Base-by-base conservation (phyloP, 2,888 invertebrate species). In the Cheilosia pagana region DNA sequence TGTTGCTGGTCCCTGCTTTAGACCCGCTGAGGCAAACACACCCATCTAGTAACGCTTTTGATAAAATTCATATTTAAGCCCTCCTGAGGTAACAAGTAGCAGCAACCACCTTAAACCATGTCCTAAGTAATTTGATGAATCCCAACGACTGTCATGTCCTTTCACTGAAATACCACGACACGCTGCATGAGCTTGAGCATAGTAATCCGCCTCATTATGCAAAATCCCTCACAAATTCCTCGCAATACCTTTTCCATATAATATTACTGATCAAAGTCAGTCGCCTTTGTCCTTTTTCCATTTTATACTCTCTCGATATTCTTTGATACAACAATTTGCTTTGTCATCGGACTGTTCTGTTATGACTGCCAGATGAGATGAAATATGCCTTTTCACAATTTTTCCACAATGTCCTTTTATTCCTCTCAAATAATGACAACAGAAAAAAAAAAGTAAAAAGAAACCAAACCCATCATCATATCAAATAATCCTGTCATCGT, bases 281-380 rank as follows among this genome's bases (percentile, higher is more conserved):
- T 74, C 68, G 19, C 74, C 62, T 23, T 72, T 57, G 35, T 79
- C 57, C 63, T 75, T 70, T 74, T 59, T 65, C 50, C 68, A 60
- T 74, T 76, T 71, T 71, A 76, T n/a, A n/a, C n/a, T n/a, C 71
- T 59, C 65, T 70, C 79, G 68, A 78, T 83, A 74, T 75, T 76
- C 85, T 85, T 85, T 85, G 85, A 81, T 81, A 76, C 75, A 21
- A 52, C 65, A 81, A 81, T 74, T 81, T 60, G 85, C 85, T 76
- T 85, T 85, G 85, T 85, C 85, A 85, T 81, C 75, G 53, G 63
- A 53, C 79, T 57, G 8, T 41, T 53, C 57, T 78, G 62, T 74
- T 78, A 45, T 83, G 74, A 74, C 81, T 60, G 53, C 48, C 65
- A 55, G 63, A 78, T 74, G 74, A 78, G 62, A 76, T 81, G 81